phyloP scores from a whole-genome alignment of 1,140 invertebrate genomes.

The Drepana arcuata region DNA sequence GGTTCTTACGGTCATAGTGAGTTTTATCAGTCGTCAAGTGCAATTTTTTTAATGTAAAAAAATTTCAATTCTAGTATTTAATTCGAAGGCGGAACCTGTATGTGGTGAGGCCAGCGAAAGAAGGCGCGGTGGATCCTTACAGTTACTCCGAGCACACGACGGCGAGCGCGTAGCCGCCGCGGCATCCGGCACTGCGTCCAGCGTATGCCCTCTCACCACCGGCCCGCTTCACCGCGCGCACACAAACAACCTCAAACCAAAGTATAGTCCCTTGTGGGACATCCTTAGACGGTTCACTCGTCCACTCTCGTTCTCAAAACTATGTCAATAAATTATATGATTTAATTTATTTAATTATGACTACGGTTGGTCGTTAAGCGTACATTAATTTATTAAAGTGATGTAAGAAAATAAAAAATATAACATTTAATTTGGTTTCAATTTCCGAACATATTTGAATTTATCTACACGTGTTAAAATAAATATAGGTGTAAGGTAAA shows the following conservation, averaged over 20 bases:
- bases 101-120: conserved; percentile 72
- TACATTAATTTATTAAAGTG: conserved; percentile 56
- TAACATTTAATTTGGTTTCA: conserved; percentile 37
- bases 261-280: conserved; percentile 49
- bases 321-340: conserved; percentile 65
- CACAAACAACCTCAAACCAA: conserved; percentile 61
- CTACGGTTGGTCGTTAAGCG: conserved; percentile 51
- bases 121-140: conserved; percentile 69
- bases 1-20: too few species aligned
- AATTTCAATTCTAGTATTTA: conserved; percentile 65
- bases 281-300: conserved; percentile 32
- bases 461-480: too few species aligned
- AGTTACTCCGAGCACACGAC: conserved; percentile 70
- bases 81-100: conserved; percentile 74
- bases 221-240: conserved; percentile 22
- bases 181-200: not conserved
- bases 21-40: too few species aligned
- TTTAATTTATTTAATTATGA: conserved; percentile 67
- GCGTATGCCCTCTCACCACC: conserved; percentile 12
- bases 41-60: conserved; percentile 17
- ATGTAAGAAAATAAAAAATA: conserved; percentile 47
- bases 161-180: conserved; percentile 73
- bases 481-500: too few species aligned
- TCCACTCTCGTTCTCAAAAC: conserved; percentile 42
- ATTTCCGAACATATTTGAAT: too few species aligned